A percentile compares a stretch with the other conserved stretches of the same genome.
phyloP scores from a whole-genome alignment of 2,113 vertebrate species.

The Chiloscyllium plagiosum region DNA sequence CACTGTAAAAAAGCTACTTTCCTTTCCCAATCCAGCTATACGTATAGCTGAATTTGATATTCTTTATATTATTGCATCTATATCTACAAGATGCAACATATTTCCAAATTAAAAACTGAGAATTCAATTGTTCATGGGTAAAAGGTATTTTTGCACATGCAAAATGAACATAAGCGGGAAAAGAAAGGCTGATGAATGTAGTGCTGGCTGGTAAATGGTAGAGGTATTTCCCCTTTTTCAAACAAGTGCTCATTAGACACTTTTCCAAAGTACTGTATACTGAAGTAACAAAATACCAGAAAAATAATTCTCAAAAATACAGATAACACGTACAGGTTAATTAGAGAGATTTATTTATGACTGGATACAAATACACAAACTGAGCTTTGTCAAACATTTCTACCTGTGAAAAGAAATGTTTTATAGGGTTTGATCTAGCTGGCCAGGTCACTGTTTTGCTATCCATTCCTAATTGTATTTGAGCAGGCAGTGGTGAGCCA shows the following conservation, averaged over 20 bases:
- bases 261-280: background rate
- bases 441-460: too few relatives aligned
- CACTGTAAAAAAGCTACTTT: background rate
- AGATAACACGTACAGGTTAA: background rate
- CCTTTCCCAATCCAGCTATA: background rate
- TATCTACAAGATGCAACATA: background rate
- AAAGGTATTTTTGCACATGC: background rate
- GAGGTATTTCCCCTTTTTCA: too few relatives aligned
- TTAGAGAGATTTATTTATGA: background rate
- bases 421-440: too few relatives aligned
- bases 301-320: background rate
- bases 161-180: background rate
- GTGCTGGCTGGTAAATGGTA: background rate
- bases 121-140: background rate
- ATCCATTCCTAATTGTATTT: too few relatives aligned
- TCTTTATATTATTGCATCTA: background rate
- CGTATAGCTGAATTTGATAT: background rate
- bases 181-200: background rate
- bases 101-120: background rate
- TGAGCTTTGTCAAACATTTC: background rate
- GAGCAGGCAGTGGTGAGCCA: too few relatives aligned
- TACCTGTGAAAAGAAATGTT: too few relatives aligned
- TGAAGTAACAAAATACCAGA: background rate
- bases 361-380: background rate
- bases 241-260: background rate